Percentiles rank a stretch among this genome's conserved stretches.
Conservation (phyloP, 2,113 vertebrate species). For the Panthera leo region DNA sequence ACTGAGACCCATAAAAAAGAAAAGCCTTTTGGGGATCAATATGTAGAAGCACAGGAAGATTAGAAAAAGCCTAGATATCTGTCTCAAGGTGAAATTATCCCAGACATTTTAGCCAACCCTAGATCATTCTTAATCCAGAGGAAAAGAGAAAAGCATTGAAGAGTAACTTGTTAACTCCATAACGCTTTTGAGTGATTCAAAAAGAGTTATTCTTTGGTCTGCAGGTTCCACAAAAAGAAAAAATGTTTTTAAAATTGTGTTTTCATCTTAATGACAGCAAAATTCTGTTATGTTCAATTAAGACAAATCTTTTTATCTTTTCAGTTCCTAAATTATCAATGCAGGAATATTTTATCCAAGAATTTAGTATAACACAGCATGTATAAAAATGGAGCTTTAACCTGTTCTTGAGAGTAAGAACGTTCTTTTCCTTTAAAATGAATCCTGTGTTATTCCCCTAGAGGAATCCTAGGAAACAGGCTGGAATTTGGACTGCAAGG, state of each 20-base stretch:
- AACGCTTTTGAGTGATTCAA: neutral
- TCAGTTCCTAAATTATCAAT: slow-evolving; percentile 3
- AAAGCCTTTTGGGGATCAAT: neutral
- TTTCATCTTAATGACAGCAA: slow-evolving; percentile 41
- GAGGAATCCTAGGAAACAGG: neutral
- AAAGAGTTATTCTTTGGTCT: neutral
- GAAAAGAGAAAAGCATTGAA: neutral
- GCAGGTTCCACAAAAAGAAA: neutral
- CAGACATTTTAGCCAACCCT: neutral
- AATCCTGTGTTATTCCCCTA: neutral
- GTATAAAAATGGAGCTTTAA: slow-evolving; percentile 22
- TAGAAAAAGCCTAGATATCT: neutral
- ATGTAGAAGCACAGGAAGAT: neutral
- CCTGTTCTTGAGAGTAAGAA: neutral
- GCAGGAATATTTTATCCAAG: neutral
- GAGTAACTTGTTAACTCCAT: neutral
- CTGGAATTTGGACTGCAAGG: neutral
- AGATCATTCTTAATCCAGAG: slow-evolving; percentile 21
- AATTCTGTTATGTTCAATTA: neutral
- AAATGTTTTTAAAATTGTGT: neutral
- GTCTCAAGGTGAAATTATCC: neutral
- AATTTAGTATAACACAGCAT: neutral
- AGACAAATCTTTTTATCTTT: slow-evolving; percentile 9
- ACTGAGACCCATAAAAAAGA: neutral
- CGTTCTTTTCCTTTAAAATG: slow-evolving; percentile 20